These are phyloP conservation scores for Neolamprologus devosi DNA, from an alignment of 2,113 vertebrate species.

Conservation along the genomic window DNA sequence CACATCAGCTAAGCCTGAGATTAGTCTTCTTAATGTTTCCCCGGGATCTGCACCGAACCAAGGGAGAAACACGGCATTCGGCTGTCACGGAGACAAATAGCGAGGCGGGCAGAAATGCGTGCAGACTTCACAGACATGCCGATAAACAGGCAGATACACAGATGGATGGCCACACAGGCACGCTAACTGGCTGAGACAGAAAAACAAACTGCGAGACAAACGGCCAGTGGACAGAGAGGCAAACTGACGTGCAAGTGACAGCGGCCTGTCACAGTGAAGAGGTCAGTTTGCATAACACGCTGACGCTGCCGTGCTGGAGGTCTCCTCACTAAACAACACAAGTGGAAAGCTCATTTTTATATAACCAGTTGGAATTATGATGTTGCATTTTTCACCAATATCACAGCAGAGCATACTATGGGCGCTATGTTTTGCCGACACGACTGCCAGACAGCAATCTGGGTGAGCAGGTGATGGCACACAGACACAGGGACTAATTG, in stretches of 20 bases:
- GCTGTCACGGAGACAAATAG: slow-evolving; percentile 1
- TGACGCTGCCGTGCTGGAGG: not conserved
- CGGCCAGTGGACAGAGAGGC: not conserved
- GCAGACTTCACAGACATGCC: not conserved
- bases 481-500: not conserved
- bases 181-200: not conserved
- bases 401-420: not conserved
- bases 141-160: not conserved
- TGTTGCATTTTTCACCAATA: not conserved
- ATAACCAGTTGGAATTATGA: not conserved
- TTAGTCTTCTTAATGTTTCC: slow-evolving; percentile 31
- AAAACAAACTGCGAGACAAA: not conserved
- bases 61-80: not conserved
- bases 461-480: not conserved
- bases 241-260: not conserved
- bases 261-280: not conserved
- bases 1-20: slow-evolving; percentile 30
- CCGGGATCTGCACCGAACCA: not conserved
- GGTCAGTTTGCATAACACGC: not conserved
- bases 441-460: not conserved
- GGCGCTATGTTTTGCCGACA: not conserved
- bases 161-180: slow-evolving; percentile 8
- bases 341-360: not conserved
- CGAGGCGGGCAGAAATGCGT: not conserved
- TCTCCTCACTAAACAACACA: not conserved